These are phyloP conservation scores for Drosophila hydei DNA, from an alignment of 1,140 invertebrate species.

Conservation along the genomic window DNA sequence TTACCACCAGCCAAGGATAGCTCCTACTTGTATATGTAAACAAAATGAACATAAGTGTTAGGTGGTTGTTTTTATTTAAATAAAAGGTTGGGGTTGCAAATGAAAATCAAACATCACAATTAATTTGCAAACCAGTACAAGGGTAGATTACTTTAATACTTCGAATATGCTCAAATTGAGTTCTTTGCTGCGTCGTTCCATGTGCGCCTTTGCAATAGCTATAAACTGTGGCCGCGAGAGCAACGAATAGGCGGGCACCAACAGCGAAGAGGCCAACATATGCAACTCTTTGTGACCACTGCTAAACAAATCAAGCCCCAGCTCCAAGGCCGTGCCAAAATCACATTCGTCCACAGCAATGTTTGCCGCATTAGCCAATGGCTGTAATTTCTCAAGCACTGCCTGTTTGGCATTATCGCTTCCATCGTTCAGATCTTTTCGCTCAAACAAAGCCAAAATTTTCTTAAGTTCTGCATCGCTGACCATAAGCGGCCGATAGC, in stretches of 20 bases:
- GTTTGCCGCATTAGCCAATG: slow-evolving; percentile 88
- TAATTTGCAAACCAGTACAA: background rate
- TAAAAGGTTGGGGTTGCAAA: slow-evolving; percentile 46
- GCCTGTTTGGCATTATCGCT: slow-evolving; percentile 86
- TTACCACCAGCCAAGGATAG: slow-evolving; percentile 57
- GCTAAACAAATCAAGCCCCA: slow-evolving; percentile 93
- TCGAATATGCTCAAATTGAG: slow-evolving; percentile 71
- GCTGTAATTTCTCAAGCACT: slow-evolving; percentile 88
- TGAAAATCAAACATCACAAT: background rate
- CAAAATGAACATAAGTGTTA: background rate
- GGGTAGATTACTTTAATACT: slow-evolving; percentile 7
- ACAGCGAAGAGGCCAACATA: slow-evolving; percentile 86
- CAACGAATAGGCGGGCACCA: slow-evolving; percentile 91
- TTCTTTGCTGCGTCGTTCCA: slow-evolving; percentile 82
- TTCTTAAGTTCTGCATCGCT: slow-evolving; percentile 91
- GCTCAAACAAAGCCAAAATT: slow-evolving; percentile 88
- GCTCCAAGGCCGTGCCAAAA: slow-evolving; percentile 94
- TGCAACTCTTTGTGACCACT: slow-evolving; percentile 90
- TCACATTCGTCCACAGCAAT: slow-evolving; percentile 95
- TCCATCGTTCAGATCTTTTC: slow-evolving; percentile 85
- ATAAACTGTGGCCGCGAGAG: slow-evolving; percentile 89
- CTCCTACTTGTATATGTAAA: slow-evolving; percentile 75
- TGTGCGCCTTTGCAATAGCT: slow-evolving; percentile 89
- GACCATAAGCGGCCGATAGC: slow-evolving; percentile 91
- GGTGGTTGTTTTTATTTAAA: slow-evolving; percentile 45